Evolutionary conservation across 2,888 invertebrate genomes (phyloP).

Genomic region (Anodontia alba): DNA sequence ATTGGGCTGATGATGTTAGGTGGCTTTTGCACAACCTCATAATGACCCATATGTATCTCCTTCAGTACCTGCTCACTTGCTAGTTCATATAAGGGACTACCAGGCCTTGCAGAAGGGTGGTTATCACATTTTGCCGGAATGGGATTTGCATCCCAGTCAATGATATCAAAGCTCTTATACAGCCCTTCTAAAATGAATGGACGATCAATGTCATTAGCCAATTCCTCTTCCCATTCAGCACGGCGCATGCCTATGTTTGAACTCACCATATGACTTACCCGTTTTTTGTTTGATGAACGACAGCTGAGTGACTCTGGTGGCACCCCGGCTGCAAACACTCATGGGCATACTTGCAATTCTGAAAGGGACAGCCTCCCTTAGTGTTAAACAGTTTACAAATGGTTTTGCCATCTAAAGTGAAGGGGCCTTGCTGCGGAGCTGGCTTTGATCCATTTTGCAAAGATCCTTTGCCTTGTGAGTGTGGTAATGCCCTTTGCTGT

Average conservation of each 20-base stretch:
- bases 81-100: not conserved
- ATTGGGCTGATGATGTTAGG: not conserved
- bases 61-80: not conserved
- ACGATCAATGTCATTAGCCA: not conserved
- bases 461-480: not conserved
- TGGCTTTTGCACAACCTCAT: not conserved
- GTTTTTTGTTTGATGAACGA: not conserved
- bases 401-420: too few species aligned
- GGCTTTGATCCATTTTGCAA: too few species aligned
- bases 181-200: not conserved
- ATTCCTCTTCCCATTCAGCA: not conserved
- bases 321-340: too few species aligned
- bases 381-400: too few species aligned
- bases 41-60: not conserved
- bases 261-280: too few species aligned
- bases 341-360: too few species aligned
- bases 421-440: too few species aligned
- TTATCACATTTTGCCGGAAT: not conserved
- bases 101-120: not conserved
- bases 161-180: not conserved
- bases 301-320: not conserved
- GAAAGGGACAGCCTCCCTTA: too few species aligned
- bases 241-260: too few species aligned
- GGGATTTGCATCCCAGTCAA: not conserved
- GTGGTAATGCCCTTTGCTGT: not conserved